Evolutionary conservation across 2,113 vertebrate species (phyloP).

Genomic region (Connochaetes taurinus): DNA sequence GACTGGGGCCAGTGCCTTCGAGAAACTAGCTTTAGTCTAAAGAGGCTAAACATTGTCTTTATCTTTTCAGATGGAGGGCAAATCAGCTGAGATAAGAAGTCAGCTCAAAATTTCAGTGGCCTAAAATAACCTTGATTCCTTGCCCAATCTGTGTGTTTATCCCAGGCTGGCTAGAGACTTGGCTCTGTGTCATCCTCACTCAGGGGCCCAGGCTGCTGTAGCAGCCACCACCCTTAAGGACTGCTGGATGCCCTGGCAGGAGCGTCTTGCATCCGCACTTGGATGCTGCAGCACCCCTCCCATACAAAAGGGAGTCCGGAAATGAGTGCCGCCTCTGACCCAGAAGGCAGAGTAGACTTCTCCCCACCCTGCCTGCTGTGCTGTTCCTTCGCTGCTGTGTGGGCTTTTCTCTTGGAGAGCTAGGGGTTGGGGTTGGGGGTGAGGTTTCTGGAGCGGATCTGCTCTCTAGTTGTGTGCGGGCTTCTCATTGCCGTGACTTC

Average conservation of each 20-base stretch:
- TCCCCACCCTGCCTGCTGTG: not conserved
- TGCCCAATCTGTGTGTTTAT: accelerated
- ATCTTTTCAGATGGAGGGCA: not conserved
- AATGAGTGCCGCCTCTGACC: accelerated
- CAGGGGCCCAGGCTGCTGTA: not conserved
- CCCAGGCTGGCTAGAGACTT: not conserved
- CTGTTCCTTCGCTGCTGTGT: not conserved
- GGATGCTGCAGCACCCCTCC: too few relatives aligned
- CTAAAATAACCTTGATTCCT: not conserved
- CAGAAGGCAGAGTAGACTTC: accelerated
- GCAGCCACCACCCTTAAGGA: accelerated
- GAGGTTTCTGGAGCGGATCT: not conserved
- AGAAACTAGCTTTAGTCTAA: not conserved
- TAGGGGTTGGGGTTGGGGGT: not conserved
- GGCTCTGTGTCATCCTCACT: not conserved
- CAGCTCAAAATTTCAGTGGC: not conserved
- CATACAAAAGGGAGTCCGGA: accelerated
- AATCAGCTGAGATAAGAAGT: not conserved
- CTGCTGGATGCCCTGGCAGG: accelerated
- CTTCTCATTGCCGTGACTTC: not conserved
- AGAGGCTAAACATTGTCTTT: not conserved
- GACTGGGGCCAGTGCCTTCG: not conserved
- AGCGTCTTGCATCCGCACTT: accelerated
- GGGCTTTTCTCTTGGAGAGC: not conserved
- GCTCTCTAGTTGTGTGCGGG: not conserved